phyloP scores from a whole-genome alignment of 2,113 vertebrate genomes.

The Gorilla gorilla region DNA sequence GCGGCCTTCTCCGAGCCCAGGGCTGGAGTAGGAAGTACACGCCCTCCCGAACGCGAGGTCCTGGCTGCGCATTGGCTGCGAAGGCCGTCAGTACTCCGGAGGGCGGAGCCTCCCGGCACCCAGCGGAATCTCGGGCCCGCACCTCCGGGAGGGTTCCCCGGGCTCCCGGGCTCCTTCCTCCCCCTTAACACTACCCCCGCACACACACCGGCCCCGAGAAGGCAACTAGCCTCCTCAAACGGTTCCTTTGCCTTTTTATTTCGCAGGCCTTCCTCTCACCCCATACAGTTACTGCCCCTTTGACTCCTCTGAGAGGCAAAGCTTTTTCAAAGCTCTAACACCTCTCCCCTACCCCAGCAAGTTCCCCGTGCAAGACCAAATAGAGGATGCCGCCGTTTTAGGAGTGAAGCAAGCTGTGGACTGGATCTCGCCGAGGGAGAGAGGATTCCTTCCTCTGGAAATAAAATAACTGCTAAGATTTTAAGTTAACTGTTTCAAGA shows the following conservation, averaged over 20 bases:
- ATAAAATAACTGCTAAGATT: not conserved
- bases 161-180: no score
- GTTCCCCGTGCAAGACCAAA: not conserved
- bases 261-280: not conserved
- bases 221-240: not conserved
- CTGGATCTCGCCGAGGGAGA: not conserved
- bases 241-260: not conserved
- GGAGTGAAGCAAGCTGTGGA: not conserved
- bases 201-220: rapidly evolving
- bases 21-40: slow-evolving; percentile 58
- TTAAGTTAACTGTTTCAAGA: not conserved
- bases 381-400: not conserved
- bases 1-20: rapidly evolving
- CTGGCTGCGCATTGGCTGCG: slow-evolving; percentile 32
- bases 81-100: not conserved
- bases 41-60: not conserved
- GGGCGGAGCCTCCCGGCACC: not conserved
- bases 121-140: not conserved
- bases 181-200: no score
- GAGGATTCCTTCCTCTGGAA: not conserved
- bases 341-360: not conserved
- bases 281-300: not conserved
- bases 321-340: not conserved
- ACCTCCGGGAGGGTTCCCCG: rapidly evolving
- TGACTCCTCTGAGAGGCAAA: not conserved